Evolutionary conservation across 2,888 invertebrate genomes (phyloP).

Genomic region (Netelia inedita): DNA sequence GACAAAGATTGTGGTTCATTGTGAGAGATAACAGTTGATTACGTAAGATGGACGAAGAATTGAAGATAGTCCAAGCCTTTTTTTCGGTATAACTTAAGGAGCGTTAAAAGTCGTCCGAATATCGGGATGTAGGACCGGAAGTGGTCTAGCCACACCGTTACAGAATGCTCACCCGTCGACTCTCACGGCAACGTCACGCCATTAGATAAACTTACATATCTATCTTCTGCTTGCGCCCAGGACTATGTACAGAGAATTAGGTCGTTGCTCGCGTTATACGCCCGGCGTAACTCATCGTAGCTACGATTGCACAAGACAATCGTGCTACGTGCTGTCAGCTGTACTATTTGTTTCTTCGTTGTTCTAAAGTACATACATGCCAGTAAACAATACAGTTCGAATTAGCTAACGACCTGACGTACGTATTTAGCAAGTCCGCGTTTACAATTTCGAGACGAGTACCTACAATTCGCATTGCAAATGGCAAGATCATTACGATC

Average conservation of each 20-base stretch:
- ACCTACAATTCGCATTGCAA: no score
- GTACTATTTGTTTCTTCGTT: conserved; percentile 37
- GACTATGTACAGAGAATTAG: conserved; percentile 29
- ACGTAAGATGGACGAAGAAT: neutral
- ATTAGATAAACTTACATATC: conserved; percentile 31
- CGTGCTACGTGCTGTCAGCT: conserved; percentile 15
- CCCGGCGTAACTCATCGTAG: conserved; percentile 17
- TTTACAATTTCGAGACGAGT: no score
- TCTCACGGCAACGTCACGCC: conserved; percentile 3
- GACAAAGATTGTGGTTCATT: no score
- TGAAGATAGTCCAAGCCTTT: neutral
- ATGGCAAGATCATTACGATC: no score
- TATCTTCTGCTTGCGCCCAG: conserved; percentile 18
- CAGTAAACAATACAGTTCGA: neutral
- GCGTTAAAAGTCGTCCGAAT: neutral
- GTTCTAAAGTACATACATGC: neutral
- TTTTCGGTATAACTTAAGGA: neutral
- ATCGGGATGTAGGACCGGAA: conserved; percentile 6
- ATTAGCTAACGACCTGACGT: neutral
- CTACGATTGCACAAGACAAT: conserved; percentile 43
- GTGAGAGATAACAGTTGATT: neutral
- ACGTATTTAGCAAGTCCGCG: neutral
- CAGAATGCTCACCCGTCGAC: neutral
- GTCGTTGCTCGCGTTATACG: conserved; percentile 30
- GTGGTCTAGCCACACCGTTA: conserved; percentile 17